A percentile compares a stretch with the other conserved stretches of the same genome.
Evolutionary conservation across 2,113 vertebrate genomes (phyloP).

Genomic region (Agapornis roseicollis): DNA sequence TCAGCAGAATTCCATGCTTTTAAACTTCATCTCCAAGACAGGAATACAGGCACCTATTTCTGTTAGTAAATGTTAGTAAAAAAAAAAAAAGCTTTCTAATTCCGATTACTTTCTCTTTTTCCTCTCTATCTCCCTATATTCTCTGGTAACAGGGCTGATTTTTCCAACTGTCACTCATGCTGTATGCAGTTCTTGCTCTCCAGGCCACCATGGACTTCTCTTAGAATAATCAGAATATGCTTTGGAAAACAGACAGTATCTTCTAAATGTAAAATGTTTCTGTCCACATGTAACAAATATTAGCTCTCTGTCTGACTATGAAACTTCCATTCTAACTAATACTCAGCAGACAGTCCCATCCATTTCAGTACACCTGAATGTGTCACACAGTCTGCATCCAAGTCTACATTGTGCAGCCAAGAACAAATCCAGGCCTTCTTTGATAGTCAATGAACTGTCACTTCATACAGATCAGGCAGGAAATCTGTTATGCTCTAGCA

Average conservation of each 20-base stretch:
- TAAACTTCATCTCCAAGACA: neutral
- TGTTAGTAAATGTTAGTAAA: neutral
- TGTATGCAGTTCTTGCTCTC: neutral
- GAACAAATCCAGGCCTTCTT: neutral
- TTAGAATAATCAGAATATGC: neutral
- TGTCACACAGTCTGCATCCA: neutral
- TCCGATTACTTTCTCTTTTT: neutral
- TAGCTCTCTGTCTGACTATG: neutral
- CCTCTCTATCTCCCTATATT: neutral
- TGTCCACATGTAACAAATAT: neutral
- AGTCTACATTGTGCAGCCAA: neutral
- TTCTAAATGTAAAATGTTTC: neutral
- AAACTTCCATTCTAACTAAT: neutral
- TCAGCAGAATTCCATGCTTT: neutral
- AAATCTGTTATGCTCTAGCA: neutral
- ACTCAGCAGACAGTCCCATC: neutral
- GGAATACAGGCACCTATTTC: neutral
- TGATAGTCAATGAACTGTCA: neutral
- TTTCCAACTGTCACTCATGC: neutral
- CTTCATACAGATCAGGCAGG: neutral
- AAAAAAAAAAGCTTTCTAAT: neutral
- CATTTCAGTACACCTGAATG: neutral
- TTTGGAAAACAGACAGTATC: neutral
- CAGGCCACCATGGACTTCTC: neutral
- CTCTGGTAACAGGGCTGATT: neutral